phyloP scores from a whole-genome alignment of 64 coral and sea anemone genomes.

The Anthopleura sola region DNA sequence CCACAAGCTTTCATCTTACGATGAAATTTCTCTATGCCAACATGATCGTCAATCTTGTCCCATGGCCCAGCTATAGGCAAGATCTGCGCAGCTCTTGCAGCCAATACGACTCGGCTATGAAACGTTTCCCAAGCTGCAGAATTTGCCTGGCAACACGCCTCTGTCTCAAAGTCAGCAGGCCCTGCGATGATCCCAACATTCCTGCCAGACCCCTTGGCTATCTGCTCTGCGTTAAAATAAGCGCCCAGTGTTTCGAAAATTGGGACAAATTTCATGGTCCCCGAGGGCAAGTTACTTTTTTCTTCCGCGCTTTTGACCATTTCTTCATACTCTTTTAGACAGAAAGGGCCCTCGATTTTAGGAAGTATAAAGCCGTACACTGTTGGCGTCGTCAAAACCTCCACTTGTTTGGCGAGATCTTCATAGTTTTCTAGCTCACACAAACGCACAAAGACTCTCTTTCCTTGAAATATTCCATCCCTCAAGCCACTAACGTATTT shows the following conservation, averaged over 20 bases:
- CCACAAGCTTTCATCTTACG: constrained; percentile 42
- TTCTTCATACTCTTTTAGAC: constrained; percentile 1
- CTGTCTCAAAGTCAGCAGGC: constrained; percentile 15
- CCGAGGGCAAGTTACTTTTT: neutral
- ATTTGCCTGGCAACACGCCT: constrained; percentile 1
- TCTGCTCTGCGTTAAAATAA: constrained; percentile 8
- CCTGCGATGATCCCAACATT: neutral
- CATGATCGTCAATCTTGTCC: constrained; percentile 38
- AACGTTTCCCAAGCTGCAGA: constrained; percentile 10
- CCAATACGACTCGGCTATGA: constrained; percentile 8
- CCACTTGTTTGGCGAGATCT: constrained; percentile 7
- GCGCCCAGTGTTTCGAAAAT: neutral
- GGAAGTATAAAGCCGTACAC: constrained; percentile 26
- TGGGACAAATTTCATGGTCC: constrained; percentile 12
- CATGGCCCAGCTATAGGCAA: constrained; percentile 17
- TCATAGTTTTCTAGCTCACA: constrained; percentile 1
- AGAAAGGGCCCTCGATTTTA: neutral
- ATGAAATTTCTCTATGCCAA: constrained; percentile 24
- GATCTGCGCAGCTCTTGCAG: constrained; percentile 23
- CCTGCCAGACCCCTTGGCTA: neutral
- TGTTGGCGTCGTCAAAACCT: neutral
- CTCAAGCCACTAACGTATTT: neutral
- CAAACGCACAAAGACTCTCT: constrained; percentile 29
- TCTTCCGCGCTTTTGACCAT: constrained; percentile 15
- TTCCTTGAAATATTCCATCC: neutral